Evolutionary conservation across 2,797 vertebrate species (phyloP).

Genomic region (Bradypodion ventrale): DNA sequence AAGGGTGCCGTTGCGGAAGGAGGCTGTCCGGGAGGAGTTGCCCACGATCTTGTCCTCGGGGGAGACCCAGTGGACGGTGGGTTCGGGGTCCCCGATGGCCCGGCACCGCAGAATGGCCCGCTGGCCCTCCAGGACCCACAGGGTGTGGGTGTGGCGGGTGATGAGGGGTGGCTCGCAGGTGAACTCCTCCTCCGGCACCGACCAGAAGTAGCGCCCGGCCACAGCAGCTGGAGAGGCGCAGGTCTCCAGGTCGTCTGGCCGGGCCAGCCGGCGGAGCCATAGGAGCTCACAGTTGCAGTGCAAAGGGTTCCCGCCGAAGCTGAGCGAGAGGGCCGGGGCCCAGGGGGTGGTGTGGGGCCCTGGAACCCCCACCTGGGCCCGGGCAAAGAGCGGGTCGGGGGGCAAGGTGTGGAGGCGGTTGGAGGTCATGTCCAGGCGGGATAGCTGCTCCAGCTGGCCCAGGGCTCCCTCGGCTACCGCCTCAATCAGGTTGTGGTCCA

Average conservation of each 20-base stretch:
- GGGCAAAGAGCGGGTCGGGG: conserved; percentile 87
- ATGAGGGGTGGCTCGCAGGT: conserved; percentile 92
- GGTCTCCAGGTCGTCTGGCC: conserved; percentile 91
- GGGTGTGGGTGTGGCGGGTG: conserved; percentile 89
- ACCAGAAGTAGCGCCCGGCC: conserved; percentile 91
- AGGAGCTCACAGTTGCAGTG: conserved; percentile 94
- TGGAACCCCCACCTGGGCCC: conserved; percentile 86
- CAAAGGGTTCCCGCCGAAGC: conserved; percentile 91
- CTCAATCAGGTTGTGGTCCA: conserved; percentile 94
- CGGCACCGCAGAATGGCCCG: conserved; percentile 87
- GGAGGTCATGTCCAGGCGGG: conserved; percentile 92
- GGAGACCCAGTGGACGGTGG: conserved; percentile 91
- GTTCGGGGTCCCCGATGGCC: conserved; percentile 88
- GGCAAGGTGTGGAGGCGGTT: conserved; percentile 90
- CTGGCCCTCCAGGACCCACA: conserved; percentile 92
- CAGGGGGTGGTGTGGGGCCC: conserved; percentile 87
- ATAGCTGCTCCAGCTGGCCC: conserved; percentile 88
- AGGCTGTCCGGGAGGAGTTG: conserved; percentile 86
- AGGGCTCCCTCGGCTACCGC: conserved; percentile 88
- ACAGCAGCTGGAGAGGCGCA: conserved; percentile 87
- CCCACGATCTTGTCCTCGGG: conserved; percentile 89
- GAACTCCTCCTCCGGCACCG: conserved; percentile 92
- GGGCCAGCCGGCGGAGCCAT: conserved; percentile 87
- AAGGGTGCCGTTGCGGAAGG: conserved; percentile 89
- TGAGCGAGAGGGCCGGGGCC: conserved; percentile 83